Percentiles rank a stretch among this genome's conserved stretches.
Conservation (phyloP, 2,797 vertebrate species). For the Echiichthys vipera region DNA sequence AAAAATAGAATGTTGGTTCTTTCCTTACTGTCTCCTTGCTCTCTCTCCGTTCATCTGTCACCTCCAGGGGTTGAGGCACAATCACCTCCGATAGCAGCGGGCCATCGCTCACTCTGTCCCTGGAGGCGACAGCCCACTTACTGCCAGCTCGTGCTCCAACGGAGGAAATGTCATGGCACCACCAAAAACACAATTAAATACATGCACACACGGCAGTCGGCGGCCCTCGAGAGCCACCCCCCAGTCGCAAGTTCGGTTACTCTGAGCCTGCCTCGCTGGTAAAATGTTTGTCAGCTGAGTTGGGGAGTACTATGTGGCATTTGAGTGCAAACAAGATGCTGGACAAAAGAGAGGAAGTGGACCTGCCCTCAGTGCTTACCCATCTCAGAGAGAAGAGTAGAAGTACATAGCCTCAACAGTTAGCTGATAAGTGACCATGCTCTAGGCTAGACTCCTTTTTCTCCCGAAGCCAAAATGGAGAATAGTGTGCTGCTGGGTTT, state of each 20-base stretch:
- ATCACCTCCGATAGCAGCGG: constrained; percentile 73
- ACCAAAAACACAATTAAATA: constrained; percentile 81
- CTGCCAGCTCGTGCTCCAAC: constrained; percentile 73
- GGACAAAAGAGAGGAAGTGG: constrained; percentile 47
- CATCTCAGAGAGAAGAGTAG: neutral
- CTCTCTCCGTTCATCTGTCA: constrained; percentile 70
- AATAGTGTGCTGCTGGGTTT: constrained; percentile 22
- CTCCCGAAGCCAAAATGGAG: constrained; percentile 52
- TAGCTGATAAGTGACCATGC: constrained; percentile 57
- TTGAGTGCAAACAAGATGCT: constrained; percentile 34
- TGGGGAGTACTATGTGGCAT: constrained; percentile 26
- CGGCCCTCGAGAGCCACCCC: constrained; percentile 38
- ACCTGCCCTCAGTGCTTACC: constrained; percentile 34
- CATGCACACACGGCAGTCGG: constrained; percentile 25
- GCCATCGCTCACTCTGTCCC: constrained; percentile 79
- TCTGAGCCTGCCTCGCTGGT: constrained; percentile 41
- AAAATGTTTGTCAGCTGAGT: constrained; percentile 61
- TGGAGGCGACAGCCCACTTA: constrained; percentile 80
- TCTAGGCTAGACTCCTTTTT: constrained; percentile 23
- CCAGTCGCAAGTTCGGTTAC: constrained; percentile 60
- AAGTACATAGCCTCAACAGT: constrained; percentile 44
- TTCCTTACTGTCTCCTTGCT: constrained; percentile 61
- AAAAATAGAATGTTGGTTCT: constrained; percentile 21
- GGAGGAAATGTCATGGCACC: constrained; percentile 78
- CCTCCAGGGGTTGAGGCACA: constrained; percentile 71